These are phyloP conservation scores for Chloropsis hardwickii DNA, from an alignment of 2,113 vertebrate species.

Conservation along the genomic window DNA sequence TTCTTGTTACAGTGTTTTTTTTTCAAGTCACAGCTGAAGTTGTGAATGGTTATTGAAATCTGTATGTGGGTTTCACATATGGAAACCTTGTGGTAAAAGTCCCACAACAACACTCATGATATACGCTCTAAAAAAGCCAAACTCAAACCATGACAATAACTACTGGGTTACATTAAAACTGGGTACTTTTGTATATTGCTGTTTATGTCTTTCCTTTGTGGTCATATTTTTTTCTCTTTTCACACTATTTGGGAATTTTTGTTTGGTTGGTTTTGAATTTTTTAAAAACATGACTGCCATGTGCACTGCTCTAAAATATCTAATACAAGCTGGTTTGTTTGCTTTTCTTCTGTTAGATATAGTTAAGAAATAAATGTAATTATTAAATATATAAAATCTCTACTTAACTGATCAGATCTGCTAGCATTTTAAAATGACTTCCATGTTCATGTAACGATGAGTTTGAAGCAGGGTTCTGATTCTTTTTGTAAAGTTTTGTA, in stretches of 20 bases:
- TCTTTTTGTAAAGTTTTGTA: background rate
- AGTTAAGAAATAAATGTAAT: background rate
- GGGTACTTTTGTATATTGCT: background rate
- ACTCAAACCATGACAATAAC: background rate
- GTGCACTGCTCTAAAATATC: background rate
- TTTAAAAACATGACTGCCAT: background rate
- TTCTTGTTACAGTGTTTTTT: background rate
- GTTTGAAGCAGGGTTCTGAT: background rate
- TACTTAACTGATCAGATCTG: background rate
- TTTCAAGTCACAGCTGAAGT: background rate
- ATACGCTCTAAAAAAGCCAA: accelerated
- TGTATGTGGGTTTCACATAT: background rate
- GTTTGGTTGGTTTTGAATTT: accelerated
- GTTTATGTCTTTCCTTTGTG: background rate
- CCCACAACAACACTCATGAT: background rate
- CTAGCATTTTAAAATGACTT: background rate
- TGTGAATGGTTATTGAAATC: background rate
- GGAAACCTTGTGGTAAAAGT: background rate
- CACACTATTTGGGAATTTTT: background rate
- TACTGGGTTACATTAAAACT: background rate
- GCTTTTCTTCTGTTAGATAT: background rate
- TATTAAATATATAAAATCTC: background rate
- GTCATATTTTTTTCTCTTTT: background rate
- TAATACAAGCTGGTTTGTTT: background rate
- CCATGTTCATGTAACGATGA: background rate